A percentile compares a stretch with the other conserved stretches of the same genome.
These are phyloP conservation scores for Macropus fuliginosus DNA, from an alignment of 2,797 vertebrate genomes.

Conservation along the genomic window DNA sequence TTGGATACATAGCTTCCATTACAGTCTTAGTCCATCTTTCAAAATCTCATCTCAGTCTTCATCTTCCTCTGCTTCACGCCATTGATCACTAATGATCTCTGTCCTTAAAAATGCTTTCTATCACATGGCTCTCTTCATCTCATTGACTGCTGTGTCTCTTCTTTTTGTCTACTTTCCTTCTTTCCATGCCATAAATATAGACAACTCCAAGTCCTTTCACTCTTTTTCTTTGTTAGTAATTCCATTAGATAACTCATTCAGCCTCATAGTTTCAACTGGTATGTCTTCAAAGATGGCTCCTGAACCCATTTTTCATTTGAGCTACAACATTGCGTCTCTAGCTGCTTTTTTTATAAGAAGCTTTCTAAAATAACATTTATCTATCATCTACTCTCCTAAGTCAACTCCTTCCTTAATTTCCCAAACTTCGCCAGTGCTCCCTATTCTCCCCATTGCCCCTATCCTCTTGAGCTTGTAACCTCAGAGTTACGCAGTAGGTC, in stretches of 20 bases:
- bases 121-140: not conserved
- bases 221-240: constrained; percentile 24
- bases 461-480: not conserved
- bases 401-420: not conserved
- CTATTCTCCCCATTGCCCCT: not conserved
- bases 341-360: not conserved
- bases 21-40: not conserved
- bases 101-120: not conserved
- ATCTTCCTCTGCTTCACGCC: not conserved
- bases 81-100: not conserved
- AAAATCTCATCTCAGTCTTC: not conserved
- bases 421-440: not conserved
- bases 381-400: not conserved
- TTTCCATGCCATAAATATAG: not conserved
- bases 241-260: not conserved
- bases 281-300: not conserved
- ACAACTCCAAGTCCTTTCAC: not conserved
- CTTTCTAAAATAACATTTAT: constrained; percentile 4
- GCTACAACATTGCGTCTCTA: not conserved
- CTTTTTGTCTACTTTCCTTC: not conserved
- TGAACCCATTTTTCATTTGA: not conserved
- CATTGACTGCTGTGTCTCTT: not conserved
- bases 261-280: not conserved
- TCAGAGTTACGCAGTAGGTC: not conserved
- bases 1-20: not conserved